A percentile compares a stretch with the other conserved stretches of the same genome.
These are phyloP conservation scores for Sphecodes monilicornis DNA, from an alignment of 2,888 invertebrate species.

Conservation along the genomic window DNA sequence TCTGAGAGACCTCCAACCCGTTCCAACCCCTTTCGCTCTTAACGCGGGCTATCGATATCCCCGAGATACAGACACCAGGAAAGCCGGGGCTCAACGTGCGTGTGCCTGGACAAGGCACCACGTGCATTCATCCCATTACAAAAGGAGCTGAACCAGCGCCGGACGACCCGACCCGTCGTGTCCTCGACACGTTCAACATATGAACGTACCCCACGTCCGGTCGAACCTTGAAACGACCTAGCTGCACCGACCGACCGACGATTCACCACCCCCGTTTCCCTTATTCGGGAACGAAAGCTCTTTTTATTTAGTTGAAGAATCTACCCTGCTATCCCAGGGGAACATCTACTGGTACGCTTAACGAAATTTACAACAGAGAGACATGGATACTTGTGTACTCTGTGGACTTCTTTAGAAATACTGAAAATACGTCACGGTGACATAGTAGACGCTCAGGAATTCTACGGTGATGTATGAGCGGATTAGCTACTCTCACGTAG, in stretches of 20 bases:
- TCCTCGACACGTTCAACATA: slow-evolving; percentile 74
- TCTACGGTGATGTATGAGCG: slow-evolving; percentile 21
- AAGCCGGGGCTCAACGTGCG: slow-evolving; percentile 76
- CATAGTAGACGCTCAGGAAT: slow-evolving; percentile 13
- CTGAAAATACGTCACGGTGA: background rate
- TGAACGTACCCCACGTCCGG: slow-evolving; percentile 56
- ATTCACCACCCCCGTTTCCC: slow-evolving; percentile 3
- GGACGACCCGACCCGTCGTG: slow-evolving; percentile 74
- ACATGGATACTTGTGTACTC: background rate
- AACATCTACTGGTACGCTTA: background rate
- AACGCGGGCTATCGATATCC: slow-evolving; percentile 74
- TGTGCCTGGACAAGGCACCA: slow-evolving; percentile 80
- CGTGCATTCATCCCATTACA: slow-evolving; percentile 80
- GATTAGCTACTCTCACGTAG: slow-evolving; percentile 23
- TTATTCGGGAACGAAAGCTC: background rate
- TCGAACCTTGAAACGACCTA: slow-evolving; percentile 59
- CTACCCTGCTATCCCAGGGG: background rate
- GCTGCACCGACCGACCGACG: slow-evolving; percentile 14
- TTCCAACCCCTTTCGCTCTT: slow-evolving; percentile 77
- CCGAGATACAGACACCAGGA: slow-evolving; percentile 70
- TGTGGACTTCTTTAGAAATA: background rate
- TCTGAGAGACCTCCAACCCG: slow-evolving; percentile 38
- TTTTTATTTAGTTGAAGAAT: slow-evolving; percentile 16
- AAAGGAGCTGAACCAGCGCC: slow-evolving; percentile 81
- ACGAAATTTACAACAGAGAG: slow-evolving; percentile 4